Percentiles rank a stretch among this genome's conserved stretches.
phyloP scores from a whole-genome alignment of 2,888 invertebrate genomes.

The Amblyjoppa fuscipennis region DNA sequence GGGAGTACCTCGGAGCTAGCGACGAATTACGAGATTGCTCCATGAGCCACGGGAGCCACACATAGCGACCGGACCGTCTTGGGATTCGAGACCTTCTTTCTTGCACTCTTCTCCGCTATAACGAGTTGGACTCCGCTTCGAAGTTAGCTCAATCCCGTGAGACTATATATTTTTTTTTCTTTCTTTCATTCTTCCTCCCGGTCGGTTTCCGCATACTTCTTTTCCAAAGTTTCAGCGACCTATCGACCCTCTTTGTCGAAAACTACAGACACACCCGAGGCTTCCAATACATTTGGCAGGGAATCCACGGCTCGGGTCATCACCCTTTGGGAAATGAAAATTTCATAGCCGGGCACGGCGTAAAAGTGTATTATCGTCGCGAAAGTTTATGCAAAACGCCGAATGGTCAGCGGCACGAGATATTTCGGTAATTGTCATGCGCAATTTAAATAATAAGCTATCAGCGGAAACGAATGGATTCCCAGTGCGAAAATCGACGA shows the following conservation, averaged over 20 bases:
- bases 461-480: too few species aligned
- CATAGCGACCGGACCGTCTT: constrained; percentile 17
- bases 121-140: constrained; percentile 58
- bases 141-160: constrained; percentile 48
- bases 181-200: not conserved
- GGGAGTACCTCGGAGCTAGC: constrained; percentile 25
- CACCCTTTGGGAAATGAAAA: constrained; percentile 20
- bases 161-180: constrained; percentile 36
- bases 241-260: constrained; percentile 46
- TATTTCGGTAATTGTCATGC: not conserved
- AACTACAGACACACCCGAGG: not conserved
- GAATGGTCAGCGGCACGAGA: not conserved
- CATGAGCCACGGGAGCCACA: constrained; percentile 42
- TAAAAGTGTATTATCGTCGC: not conserved
- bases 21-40: constrained; percentile 58
- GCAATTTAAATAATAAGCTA: too few species aligned
- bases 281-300: constrained; percentile 11
- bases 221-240: constrained; percentile 38
- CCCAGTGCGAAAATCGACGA: too few species aligned
- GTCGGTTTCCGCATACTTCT: constrained; percentile 46
- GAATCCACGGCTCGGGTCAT: constrained; percentile 15
- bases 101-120: constrained; percentile 46
- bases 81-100: constrained; percentile 36
- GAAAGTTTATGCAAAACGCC: not conserved
- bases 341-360: not conserved